phyloP scores from a whole-genome alignment of 2,113 vertebrate genomes.

The Ciconia boyciana region DNA sequence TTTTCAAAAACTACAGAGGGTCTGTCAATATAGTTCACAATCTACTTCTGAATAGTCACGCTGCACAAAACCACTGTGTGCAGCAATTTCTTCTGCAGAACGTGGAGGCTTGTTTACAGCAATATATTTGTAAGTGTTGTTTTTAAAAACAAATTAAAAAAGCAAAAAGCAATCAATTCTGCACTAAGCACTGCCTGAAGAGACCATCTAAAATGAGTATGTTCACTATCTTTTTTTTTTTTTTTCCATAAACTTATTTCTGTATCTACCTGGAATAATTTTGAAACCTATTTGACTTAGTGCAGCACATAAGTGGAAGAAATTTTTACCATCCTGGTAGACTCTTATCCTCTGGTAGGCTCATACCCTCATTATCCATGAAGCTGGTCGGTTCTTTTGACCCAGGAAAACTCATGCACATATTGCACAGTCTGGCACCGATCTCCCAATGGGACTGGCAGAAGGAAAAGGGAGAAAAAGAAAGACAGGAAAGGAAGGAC shows the following conservation, averaged over 20 bases:
- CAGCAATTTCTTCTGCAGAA: not conserved
- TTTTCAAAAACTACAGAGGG: not conserved
- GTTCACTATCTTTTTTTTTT: not conserved
- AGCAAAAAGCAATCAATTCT: not conserved
- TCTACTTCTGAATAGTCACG: not conserved
- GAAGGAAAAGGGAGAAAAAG: not conserved
- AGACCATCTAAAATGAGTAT: not conserved
- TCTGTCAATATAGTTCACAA: not conserved
- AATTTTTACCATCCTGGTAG: not conserved
- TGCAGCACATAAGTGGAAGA: not conserved
- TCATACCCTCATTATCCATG: not conserved
- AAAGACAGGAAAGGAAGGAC: not conserved
- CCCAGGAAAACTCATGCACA: not conserved
- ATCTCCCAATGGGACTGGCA: not conserved
- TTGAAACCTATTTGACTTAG: not conserved
- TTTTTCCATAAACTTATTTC: not conserved
- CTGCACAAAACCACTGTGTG: not conserved
- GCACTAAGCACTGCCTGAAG: not conserved
- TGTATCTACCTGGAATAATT: not conserved
- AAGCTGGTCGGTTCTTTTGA: not conserved
- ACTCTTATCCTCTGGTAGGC: fast-evolving
- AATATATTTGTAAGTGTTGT: not conserved
- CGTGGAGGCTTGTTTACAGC: not conserved
- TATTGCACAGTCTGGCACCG: not conserved
- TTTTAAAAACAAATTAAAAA: not conserved